Evolutionary conservation across 2,113 vertebrate species (phyloP).

Genomic region (Serilophus lunatus): DNA sequence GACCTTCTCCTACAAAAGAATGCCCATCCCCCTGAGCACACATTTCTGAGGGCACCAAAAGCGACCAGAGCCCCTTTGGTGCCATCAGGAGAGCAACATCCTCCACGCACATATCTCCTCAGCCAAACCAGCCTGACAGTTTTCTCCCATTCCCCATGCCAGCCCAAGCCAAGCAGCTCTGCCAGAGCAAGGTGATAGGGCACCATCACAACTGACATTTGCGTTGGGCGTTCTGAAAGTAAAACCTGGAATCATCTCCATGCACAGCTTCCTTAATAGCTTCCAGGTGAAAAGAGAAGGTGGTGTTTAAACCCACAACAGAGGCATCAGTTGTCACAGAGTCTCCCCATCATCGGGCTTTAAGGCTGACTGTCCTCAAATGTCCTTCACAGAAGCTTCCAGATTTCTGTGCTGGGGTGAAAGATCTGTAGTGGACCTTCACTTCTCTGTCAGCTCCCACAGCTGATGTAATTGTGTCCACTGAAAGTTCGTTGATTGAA

Average conservation of each 20-base stretch:
- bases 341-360: neutral
- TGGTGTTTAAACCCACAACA: neutral
- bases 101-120: accelerated
- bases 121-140: neutral
- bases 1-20: neutral
- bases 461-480: accelerated
- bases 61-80: accelerated
- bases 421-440: neutral
- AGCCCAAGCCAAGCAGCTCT: neutral
- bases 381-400: neutral
- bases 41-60: neutral
- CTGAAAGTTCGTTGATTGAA: neutral
- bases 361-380: neutral
- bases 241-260: neutral
- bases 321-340: neutral
- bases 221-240: neutral
- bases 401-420: neutral
- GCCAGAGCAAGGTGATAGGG: neutral
- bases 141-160: neutral
- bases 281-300: neutral
- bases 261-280: neutral
- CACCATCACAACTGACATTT: accelerated
- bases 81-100: neutral
- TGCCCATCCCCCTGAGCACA: neutral
- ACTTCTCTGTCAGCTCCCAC: neutral